Conservation (phyloP, 2,888 invertebrate genomes). For the Oxyteleia sp. region DNA sequence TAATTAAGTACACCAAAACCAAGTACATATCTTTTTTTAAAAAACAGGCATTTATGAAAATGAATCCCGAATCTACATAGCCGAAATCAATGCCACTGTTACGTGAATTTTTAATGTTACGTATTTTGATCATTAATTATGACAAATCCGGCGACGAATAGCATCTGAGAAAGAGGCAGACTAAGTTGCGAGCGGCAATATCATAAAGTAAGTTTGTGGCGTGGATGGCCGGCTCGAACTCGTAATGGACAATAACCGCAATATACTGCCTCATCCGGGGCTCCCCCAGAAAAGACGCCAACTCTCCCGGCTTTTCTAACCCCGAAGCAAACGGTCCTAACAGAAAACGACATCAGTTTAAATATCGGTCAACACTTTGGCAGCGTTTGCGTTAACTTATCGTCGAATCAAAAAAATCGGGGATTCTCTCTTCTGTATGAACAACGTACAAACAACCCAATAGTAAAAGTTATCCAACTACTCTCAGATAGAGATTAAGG, state of each 20-base stretch:
- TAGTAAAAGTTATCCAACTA: too few species aligned
- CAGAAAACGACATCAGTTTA: conserved; percentile 36
- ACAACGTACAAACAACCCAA: too few species aligned
- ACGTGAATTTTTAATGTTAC: too few species aligned
- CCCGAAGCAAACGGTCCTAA: conserved; percentile 12
- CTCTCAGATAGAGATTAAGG: too few species aligned
- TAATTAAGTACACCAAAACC: too few species aligned
- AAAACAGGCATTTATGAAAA: too few species aligned
- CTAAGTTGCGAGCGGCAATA: conserved; percentile 79
- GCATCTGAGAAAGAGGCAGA: conserved; percentile 37
- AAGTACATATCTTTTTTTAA: too few species aligned
- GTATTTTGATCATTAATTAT: too few species aligned
- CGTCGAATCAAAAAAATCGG: too few species aligned
- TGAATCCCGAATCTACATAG: too few species aligned
- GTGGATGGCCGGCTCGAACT: conserved; percentile 83
- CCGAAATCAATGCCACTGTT: too few species aligned
- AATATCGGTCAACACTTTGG: conserved; percentile 18
- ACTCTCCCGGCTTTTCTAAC: conserved; percentile 43
- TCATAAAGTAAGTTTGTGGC: conserved; percentile 85
- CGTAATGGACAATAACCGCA: conserved; percentile 86
- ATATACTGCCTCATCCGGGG: conserved; percentile 83
- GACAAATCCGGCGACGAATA: conserved; percentile 11
- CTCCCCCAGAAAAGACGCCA: conserved; percentile 65
- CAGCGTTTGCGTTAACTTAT: conserved; percentile 5
- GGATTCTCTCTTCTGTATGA: too few species aligned